Percentiles rank a stretch among this genome's conserved stretches.
These are phyloP conservation scores for Lomographa bimaculata DNA, from an alignment of 2,888 invertebrate species.

Conservation along the genomic window DNA sequence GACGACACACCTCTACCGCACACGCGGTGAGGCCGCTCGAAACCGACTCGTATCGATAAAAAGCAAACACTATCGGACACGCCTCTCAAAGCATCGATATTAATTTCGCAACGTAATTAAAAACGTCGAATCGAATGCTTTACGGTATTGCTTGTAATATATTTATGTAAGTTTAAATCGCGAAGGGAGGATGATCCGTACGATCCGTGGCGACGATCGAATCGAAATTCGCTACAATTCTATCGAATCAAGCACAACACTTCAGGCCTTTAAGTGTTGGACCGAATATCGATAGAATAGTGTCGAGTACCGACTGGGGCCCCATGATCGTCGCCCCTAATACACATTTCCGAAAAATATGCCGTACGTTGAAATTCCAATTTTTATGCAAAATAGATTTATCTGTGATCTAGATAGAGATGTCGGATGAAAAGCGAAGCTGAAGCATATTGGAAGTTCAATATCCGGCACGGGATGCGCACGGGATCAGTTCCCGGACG, in stretches of 20 bases:
- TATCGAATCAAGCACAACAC: constrained; percentile 69
- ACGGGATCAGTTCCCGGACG: constrained; percentile 58
- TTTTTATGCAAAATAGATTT: constrained; percentile 20
- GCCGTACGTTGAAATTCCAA: constrained; percentile 56
- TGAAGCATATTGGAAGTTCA: constrained; percentile 49
- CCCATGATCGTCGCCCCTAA: constrained; percentile 73
- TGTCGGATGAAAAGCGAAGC: constrained; percentile 9
- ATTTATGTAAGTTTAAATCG: constrained; percentile 41
- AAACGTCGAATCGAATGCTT: constrained; percentile 58
- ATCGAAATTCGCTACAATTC: constrained; percentile 66
- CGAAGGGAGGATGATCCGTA: constrained; percentile 63
- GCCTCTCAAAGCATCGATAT: constrained; percentile 57
- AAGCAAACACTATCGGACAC: constrained; percentile 78
- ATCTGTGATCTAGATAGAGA: constrained; percentile 6
- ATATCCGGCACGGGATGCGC: constrained; percentile 57
- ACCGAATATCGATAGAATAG: constrained; percentile 65
- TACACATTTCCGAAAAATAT: constrained; percentile 47
- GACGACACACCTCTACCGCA: constrained; percentile 43
- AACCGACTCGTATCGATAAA: constrained; percentile 54
- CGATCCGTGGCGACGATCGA: constrained; percentile 70
- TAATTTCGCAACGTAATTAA: constrained; percentile 58
- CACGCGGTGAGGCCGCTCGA: constrained; percentile 42
- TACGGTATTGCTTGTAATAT: constrained; percentile 54
- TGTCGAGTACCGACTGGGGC: constrained; percentile 68
- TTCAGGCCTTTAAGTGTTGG: constrained; percentile 80